Base-by-base conservation (phyloP, 2,888 invertebrate species). In the Drepanosiphum platanoidis region DNA sequence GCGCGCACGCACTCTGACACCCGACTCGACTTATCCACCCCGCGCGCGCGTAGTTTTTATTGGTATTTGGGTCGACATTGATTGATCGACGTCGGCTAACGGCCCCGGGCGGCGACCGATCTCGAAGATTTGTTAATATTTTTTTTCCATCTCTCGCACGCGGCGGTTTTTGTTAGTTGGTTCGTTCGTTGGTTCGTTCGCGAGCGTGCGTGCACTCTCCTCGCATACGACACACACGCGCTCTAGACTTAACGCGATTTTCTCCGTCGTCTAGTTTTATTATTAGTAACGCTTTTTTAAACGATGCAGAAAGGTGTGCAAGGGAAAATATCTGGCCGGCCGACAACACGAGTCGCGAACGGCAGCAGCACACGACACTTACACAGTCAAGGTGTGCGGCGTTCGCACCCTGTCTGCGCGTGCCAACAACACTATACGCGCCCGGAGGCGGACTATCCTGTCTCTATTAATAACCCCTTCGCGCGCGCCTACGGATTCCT, bases 241-340 rank as follows among this genome's bases (percentile, higher is more conserved):
- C 7, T 4, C 22, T n/a, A n/a, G 30, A n/a, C n/a, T 32, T n/a
- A 22, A 8, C 46, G 27, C 52, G 18, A 46, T 34, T n/a, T 80
- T 80, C 34, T 52, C 30, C 30, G 34, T 71, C 70, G 52, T 3
- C 75, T 13, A 52, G 66, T 61, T 74, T 74, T 72, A 74, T 75
- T 74, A 77, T 83, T 83, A 75, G 83, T 83, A 83, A 39, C 75
- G 36, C 42, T 68, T 70, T 70, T 84, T 84, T 84, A 77, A 75
- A 84, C 75, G 75, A 68, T 58, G 75, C 84, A 66, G 64, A 75
- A 84, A 84, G 84, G 84, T 84, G 83, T 52, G 61, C 64, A 42
- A 74, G 66, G 64, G 34, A 84, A n/a, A 75, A 75, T 68, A 68
- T 66, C 84, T 84, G 84, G 83, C 83, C n/a, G 13, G 39, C 52